Conservation (phyloP, 1,140 invertebrate genomes). For the Lethrus apterus region DNA sequence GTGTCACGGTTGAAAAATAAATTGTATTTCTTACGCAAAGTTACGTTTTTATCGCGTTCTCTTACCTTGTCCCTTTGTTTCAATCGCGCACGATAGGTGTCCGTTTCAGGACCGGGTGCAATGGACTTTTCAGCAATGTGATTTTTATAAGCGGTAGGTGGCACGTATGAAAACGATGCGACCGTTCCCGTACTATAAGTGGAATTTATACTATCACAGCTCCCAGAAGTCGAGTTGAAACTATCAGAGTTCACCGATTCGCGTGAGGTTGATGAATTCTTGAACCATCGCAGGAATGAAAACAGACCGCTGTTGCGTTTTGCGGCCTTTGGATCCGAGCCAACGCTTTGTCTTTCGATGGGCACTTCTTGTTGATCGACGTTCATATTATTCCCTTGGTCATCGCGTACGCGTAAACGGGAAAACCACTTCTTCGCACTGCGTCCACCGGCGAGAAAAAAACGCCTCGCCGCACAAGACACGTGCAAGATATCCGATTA, state of each 20-base stretch:
- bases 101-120: conserved; percentile 46
- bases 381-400: conserved; percentile 28
- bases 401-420: conserved; percentile 15
- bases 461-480: conserved; percentile 2
- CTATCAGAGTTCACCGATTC: conserved; percentile 28
- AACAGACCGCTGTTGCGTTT: conserved; percentile 43
- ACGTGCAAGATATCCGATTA: conserved; percentile 14
- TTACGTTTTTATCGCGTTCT: conserved; percentile 50
- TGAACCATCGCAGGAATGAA: conserved; percentile 47
- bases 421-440: conserved; percentile 12
- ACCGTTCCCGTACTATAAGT: conserved; percentile 61
- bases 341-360: conserved; percentile 33
- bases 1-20: conserved; percentile 47
- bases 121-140: conserved; percentile 41
- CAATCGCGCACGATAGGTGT: conserved; percentile 54
- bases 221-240: conserved; percentile 30
- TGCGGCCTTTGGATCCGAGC: conserved; percentile 35
- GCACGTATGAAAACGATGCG: conserved; percentile 61
- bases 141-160: conserved; percentile 46
- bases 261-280: conserved; percentile 25
- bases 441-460: conserved; percentile 2
- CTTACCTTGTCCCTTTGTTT: conserved; percentile 49
- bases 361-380: conserved; percentile 21
- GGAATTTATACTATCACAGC: conserved; percentile 50
- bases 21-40: conserved; percentile 55